Conservation (phyloP, 2,113 vertebrate genomes). For the Misgurnus mizolepis region DNA sequence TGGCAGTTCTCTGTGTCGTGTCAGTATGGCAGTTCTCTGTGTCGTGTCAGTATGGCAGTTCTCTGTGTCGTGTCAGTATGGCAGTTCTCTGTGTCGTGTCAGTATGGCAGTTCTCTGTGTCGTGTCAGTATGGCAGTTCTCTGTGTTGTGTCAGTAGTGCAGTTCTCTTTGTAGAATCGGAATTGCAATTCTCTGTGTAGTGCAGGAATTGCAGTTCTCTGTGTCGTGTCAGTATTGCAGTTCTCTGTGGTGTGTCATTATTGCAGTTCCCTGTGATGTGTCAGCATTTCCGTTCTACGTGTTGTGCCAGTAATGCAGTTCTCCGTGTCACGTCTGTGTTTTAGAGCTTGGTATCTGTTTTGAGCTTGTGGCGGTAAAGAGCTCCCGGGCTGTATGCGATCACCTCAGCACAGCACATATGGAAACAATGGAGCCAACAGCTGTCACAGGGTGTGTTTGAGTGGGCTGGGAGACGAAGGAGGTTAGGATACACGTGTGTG, state of each 20-base stretch:
- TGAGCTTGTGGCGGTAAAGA: slow-evolving; percentile 20
- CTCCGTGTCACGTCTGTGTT: background rate
- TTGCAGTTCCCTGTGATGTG: background rate
- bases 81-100: too few species aligned
- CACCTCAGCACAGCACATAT: slow-evolving; percentile 37
- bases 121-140: too few species aligned
- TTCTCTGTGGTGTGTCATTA: background rate
- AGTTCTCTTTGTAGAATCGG: too few species aligned
- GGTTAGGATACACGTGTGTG: slow-evolving; percentile 3
- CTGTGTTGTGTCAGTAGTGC: too few species aligned
- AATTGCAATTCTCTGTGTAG: too few species aligned
- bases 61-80: too few species aligned
- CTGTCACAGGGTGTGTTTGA: slow-evolving; percentile 57
- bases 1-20: too few species aligned
- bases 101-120: too few species aligned
- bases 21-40: too few species aligned
- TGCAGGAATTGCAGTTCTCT: too few species aligned
- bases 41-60: too few species aligned
- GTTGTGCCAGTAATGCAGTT: background rate
- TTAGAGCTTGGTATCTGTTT: background rate
- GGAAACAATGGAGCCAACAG: slow-evolving; percentile 58
- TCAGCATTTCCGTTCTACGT: background rate
- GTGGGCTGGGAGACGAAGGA: slow-evolving; percentile 21
- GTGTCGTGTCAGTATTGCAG: background rate
- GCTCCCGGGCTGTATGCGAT: slow-evolving; percentile 1